A percentile compares a stretch with the other conserved stretches of the same genome.
These are phyloP conservation scores for Spilosoma lubricipeda DNA, from an alignment of 2,888 invertebrate species.

Conservation along the genomic window DNA sequence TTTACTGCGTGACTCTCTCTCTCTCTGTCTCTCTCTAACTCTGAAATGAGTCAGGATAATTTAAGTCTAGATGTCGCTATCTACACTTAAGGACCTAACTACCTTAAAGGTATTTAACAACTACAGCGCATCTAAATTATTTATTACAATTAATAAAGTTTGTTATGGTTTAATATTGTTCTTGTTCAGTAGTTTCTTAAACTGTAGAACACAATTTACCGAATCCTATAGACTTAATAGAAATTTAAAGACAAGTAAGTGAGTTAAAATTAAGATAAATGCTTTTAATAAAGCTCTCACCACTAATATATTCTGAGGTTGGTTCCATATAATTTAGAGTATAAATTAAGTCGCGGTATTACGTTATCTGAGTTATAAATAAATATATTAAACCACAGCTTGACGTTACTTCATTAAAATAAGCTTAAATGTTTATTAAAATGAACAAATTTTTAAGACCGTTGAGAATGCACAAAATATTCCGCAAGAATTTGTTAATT, in stretches of 20 bases:
- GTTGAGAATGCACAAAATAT: conserved; percentile 38
- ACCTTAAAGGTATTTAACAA: background rate
- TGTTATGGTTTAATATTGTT: background rate
- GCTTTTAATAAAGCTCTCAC: conserved; percentile 58
- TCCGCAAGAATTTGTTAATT: conserved; percentile 47
- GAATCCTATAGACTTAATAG: conserved; percentile 5
- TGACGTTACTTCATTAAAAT: conserved; percentile 48
- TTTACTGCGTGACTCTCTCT: background rate
- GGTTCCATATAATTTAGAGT: conserved; percentile 54
- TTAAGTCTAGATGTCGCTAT: background rate
- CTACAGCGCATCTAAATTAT: background rate
- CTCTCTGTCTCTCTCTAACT: no score
- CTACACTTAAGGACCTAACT: background rate
- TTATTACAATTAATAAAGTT: background rate
- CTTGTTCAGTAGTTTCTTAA: background rate
- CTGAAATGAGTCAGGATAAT: no score
- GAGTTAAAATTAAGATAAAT: conserved; percentile 64
- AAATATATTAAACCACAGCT: conserved; percentile 52
- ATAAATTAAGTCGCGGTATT: conserved; percentile 55
- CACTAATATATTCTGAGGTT: conserved; percentile 50
- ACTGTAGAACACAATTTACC: background rate
- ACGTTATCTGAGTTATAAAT: conserved; percentile 45
- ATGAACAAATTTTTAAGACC: conserved; percentile 53
- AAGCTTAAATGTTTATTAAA: conserved; percentile 49
- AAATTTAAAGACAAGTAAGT: conserved; percentile 42